Base-by-base conservation (phyloP, 2,113 vertebrate species). In the Spermophilus dauricus region DNA sequence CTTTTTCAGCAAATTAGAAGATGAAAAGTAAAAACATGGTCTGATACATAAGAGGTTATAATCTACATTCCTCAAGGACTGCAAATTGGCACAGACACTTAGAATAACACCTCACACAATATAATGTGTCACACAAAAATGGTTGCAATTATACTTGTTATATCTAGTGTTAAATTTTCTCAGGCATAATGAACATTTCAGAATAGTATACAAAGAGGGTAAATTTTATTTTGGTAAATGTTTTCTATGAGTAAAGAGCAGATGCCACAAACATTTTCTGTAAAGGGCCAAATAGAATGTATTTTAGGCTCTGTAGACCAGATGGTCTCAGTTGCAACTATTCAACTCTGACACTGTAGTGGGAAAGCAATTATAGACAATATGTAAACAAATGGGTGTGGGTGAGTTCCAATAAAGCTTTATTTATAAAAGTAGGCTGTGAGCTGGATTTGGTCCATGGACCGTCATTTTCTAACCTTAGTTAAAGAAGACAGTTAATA, bases 71-170 rank as follows among this genome's bases (percentile, higher is more conserved):
- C 17, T 32, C 37, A 32, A 89, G 8, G 20, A 75, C 4, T 13
- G 56, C 5, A 95, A 42, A 93, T 67, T 91, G 58, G 5, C 24
- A 73, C 28, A 91, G 61, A 13, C n/a, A 37, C 18, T 96, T 95
- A 95, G 1, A 86, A 22, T 67, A 69, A 1, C 17, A 8, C 24
- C 14, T 93, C 58, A 93, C 26, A 32, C 7, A 56, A 37, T 5
- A 34, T 39, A n/a, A 5, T 20, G 16, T 14, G 7, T 69, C 61
- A 93, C 11, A 76, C n/a, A n/a, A 13, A 73, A 42, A 78, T 73
- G 67, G 7, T 80, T 70, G 2, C 22, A 26, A 82, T 73, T 78
- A 42, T 3, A 42, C 1, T 88, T 70, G 24, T 51, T 83, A 83
- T 94, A 61, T 78, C 8, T 58, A 83, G 4, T 22, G 61, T 58